These are phyloP conservation scores for Acomys russatus DNA, from an alignment of 2,797 vertebrate species.

Conservation along the genomic window DNA sequence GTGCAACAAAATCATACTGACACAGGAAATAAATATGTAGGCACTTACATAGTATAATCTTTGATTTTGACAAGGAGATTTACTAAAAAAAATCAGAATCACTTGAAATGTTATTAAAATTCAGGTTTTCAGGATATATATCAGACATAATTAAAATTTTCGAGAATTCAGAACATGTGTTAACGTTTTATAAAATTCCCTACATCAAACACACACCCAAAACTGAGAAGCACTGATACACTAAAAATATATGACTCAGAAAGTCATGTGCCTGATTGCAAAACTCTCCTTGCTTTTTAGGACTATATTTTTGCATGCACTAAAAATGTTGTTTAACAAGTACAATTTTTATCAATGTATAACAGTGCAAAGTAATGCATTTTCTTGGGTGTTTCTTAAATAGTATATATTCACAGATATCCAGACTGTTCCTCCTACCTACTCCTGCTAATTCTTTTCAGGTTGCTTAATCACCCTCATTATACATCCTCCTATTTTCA, in stretches of 20 bases:
- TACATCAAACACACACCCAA: background rate
- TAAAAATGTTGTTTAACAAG: background rate
- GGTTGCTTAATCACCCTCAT: background rate
- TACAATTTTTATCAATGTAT: background rate
- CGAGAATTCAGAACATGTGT: background rate
- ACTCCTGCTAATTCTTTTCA: background rate
- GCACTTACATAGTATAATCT: background rate
- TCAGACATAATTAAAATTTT: background rate
- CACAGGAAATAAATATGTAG: background rate
- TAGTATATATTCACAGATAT: no score
- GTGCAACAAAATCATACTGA: background rate
- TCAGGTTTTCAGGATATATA: background rate
- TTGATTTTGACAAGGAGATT: background rate
- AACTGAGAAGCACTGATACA: background rate
- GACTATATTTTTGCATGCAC: background rate
- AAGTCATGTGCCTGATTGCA: background rate
- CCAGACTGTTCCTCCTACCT: background rate
- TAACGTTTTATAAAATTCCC: background rate
- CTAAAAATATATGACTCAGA: background rate
- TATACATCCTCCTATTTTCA: background rate
- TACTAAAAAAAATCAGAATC: background rate
- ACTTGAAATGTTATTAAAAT: background rate
- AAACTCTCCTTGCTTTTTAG: background rate
- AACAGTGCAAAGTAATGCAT: background rate
- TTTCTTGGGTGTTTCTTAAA: background rate